phyloP scores from a whole-genome alignment of 2,797 vertebrate species.

The Lithobates sylvaticus region DNA sequence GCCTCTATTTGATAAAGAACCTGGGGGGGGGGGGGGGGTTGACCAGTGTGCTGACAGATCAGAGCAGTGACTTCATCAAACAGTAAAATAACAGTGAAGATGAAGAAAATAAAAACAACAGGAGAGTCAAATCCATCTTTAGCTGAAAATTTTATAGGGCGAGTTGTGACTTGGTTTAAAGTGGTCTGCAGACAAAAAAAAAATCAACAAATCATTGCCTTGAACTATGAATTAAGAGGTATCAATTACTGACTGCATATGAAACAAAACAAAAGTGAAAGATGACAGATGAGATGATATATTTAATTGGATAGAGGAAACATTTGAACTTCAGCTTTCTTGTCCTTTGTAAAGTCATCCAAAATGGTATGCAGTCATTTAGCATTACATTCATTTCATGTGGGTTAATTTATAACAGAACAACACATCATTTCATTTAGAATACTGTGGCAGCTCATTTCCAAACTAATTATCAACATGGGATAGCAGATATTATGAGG shows the following conservation, averaged over 20 bases:
- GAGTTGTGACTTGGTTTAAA: background rate
- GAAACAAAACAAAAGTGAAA: background rate
- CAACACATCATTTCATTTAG: conserved; percentile 59
- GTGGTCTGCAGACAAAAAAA: background rate
- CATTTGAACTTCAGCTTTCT: conserved; percentile 19
- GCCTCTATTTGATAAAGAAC: too few relatives aligned
- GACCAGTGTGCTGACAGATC: too few relatives aligned
- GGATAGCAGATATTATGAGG: conserved; percentile 63
- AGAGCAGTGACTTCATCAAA: too few relatives aligned
- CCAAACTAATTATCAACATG: conserved; percentile 64
- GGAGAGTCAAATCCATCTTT: too few relatives aligned
- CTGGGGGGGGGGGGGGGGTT: too few relatives aligned
- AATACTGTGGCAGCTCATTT: conserved; percentile 64
- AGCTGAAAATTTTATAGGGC: too few relatives aligned
- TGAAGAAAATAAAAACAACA: too few relatives aligned
- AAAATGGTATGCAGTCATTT: conserved; percentile 31
- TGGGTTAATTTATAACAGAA: conserved; percentile 51
- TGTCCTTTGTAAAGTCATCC: conserved; percentile 17
- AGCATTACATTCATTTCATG: conserved; percentile 29
- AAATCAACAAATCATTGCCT: background rate
- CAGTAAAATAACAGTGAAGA: too few relatives aligned
- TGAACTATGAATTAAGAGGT: background rate
- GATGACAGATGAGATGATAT: background rate
- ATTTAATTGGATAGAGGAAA: conserved; percentile 6
- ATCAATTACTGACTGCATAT: background rate